Conservation (phyloP, 2,113 vertebrate genomes). For the Sciurus niger region DNA sequence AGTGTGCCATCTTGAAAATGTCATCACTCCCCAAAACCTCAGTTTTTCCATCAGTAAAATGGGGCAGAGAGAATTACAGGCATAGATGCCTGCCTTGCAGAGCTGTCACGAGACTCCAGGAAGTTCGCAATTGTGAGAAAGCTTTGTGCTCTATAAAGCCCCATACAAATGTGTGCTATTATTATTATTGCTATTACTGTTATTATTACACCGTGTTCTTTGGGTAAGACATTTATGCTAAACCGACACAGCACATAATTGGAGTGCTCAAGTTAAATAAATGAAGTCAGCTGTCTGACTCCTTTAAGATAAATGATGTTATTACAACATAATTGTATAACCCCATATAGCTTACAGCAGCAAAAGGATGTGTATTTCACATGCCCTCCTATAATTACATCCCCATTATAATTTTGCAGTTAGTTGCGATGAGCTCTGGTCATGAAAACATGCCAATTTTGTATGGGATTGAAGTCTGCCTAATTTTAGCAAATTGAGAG, state of each 20-base stretch:
- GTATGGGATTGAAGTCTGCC: slow-evolving; percentile 91
- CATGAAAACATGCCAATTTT: slow-evolving; percentile 93
- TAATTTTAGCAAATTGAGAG: slow-evolving; percentile 93
- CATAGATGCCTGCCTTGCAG: slow-evolving; percentile 17
- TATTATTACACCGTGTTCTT: slow-evolving; percentile 77
- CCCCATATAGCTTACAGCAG: slow-evolving; percentile 89
- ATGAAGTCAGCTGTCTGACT: slow-evolving; percentile 90
- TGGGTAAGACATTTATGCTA: slow-evolving; percentile 82
- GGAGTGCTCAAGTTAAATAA: slow-evolving; percentile 87
- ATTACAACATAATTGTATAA: slow-evolving; percentile 91
- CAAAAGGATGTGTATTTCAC: slow-evolving; percentile 91
- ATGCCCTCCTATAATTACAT: slow-evolving; percentile 91
- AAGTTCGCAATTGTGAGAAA: background rate
- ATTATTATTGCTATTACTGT: slow-evolving; percentile 72
- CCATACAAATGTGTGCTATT: slow-evolving; percentile 14
- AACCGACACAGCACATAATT: slow-evolving; percentile 85
- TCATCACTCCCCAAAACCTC: background rate
- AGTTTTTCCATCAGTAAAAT: slow-evolving; percentile 51
- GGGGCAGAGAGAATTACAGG: background rate
- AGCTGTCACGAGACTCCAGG: background rate
- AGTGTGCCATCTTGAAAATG: background rate
- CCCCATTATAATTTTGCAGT: slow-evolving; percentile 93
- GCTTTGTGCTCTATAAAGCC: background rate
- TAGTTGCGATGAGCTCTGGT: slow-evolving; percentile 92
- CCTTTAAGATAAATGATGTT: slow-evolving; percentile 90